Percentiles rank a stretch among this genome's conserved stretches.
Evolutionary conservation across 2,797 vertebrate species (phyloP).

Genomic region (Sebastes glaucus): DNA sequence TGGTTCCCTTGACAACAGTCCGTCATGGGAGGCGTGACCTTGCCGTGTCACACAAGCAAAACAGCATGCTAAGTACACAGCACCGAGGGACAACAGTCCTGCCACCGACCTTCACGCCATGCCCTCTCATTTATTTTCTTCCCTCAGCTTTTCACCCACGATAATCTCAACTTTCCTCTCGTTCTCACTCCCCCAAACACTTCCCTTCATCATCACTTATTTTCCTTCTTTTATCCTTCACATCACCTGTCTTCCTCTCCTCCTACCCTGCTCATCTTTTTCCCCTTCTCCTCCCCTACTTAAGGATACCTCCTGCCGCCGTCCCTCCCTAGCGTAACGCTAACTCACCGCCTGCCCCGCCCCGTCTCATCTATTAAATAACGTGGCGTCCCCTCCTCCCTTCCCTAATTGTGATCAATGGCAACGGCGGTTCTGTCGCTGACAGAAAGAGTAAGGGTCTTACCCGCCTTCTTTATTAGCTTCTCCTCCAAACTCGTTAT

Average conservation of each 20-base stretch:
- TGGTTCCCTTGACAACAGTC: conserved; percentile 64
- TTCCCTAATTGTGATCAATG: conserved; percentile 46
- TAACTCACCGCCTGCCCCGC: neutral
- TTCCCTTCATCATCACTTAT: neutral
- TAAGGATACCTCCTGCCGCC: neutral
- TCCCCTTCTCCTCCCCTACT: neutral
- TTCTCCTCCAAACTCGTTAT: conserved; percentile 48
- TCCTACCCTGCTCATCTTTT: neutral
- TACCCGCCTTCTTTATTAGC: conserved; percentile 23
- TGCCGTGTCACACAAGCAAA: conserved; percentile 36
- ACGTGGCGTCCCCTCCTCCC: neutral
- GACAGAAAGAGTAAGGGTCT: conserved; percentile 23
- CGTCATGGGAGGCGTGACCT: conserved; percentile 49
- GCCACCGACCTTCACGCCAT: neutral
- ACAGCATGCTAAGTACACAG: conserved; percentile 19
- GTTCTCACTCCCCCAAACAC: neutral
- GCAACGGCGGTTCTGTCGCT: neutral
- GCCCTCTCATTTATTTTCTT: neutral
- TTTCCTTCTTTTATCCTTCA: neutral
- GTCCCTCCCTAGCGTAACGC: neutral
- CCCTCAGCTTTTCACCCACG: neutral
- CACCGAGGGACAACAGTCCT: neutral
- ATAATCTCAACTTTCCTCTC: neutral
- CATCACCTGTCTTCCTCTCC: neutral
- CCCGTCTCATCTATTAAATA: neutral